A percentile compares a stretch with the other conserved stretches of the same genome.
phyloP scores from a whole-genome alignment of 2,113 vertebrate genomes.

The Lepus americanus region DNA sequence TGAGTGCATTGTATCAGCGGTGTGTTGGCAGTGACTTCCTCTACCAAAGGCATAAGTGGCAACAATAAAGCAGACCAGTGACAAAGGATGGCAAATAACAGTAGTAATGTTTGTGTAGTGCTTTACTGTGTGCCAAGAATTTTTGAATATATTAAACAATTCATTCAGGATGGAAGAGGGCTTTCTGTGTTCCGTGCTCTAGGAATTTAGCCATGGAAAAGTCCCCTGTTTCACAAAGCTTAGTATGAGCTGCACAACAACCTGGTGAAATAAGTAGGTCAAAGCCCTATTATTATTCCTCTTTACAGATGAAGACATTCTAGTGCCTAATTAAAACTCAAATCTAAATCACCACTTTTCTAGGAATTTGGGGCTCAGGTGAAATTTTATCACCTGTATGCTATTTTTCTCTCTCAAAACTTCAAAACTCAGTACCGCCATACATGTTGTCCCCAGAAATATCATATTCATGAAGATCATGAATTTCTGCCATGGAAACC shows the following conservation, averaged over 20 bases:
- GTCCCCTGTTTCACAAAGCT: not conserved
- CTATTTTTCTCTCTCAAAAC: conserved; percentile 53
- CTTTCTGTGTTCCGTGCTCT: not conserved
- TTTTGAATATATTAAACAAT: not conserved
- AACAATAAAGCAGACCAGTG: not conserved
- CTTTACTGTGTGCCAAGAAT: not conserved
- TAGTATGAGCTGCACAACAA: not conserved
- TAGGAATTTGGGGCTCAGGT: not conserved
- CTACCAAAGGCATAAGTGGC: not conserved
- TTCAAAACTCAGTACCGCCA: not conserved
- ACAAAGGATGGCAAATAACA: not conserved
- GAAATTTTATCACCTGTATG: not conserved
- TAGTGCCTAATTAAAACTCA: conserved; percentile 34
- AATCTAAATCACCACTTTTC: conserved; percentile 30
- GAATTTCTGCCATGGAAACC: conserved; percentile 41
- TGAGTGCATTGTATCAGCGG: not conserved
- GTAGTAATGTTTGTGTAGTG: not conserved
- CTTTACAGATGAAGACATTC: conserved; percentile 11
- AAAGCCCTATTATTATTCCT: not conserved
- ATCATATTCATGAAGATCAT: not conserved
- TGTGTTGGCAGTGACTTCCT: not conserved
- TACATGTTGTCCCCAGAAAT: not conserved
- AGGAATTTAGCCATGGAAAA: not conserved
- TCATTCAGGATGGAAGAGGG: not conserved
- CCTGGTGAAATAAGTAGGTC: conserved; percentile 21